These are phyloP conservation scores for Misgurnus anguillicaudatus DNA, from an alignment of 2,113 vertebrate genomes.

Conservation along the genomic window DNA sequence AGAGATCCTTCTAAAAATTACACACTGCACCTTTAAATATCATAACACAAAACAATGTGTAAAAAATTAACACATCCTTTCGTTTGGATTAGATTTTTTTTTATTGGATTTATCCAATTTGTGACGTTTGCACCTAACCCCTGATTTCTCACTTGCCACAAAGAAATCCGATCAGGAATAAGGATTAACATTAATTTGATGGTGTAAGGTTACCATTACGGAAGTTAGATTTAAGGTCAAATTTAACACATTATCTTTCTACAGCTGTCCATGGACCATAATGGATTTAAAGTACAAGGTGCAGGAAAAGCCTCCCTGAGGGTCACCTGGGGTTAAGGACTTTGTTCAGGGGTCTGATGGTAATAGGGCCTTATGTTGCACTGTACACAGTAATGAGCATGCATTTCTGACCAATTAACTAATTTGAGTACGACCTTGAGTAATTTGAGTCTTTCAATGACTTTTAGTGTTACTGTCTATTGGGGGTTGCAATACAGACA, in stretches of 20 bases:
- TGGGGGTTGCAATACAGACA: not conserved
- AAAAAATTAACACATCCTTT: no score
- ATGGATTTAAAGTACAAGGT: not conserved
- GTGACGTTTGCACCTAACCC: no score
- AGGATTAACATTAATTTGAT: not conserved
- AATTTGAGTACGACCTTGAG: no score
- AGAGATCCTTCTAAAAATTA: no score
- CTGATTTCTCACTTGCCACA: no score
- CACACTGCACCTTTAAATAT: no score
- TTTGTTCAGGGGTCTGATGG: conserved; percentile 3
- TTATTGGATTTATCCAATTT: no score
- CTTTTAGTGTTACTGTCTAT: not conserved
- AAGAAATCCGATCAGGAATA: not conserved
- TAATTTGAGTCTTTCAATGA: not conserved
- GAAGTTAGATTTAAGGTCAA: not conserved
- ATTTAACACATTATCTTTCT: not conserved
- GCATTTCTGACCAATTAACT: conserved; percentile 16
- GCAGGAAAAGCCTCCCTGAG: not conserved
- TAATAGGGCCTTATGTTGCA: not conserved
- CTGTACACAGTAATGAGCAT: not conserved
- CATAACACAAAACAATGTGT: no score
- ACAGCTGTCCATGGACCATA: not conserved
- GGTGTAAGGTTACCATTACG: not conserved
- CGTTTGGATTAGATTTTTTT: no score
- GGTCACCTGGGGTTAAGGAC: conserved; percentile 23